Evolutionary conservation across 2,113 vertebrate species (phyloP).

Genomic region (Oreochromis spilurus): DNA sequence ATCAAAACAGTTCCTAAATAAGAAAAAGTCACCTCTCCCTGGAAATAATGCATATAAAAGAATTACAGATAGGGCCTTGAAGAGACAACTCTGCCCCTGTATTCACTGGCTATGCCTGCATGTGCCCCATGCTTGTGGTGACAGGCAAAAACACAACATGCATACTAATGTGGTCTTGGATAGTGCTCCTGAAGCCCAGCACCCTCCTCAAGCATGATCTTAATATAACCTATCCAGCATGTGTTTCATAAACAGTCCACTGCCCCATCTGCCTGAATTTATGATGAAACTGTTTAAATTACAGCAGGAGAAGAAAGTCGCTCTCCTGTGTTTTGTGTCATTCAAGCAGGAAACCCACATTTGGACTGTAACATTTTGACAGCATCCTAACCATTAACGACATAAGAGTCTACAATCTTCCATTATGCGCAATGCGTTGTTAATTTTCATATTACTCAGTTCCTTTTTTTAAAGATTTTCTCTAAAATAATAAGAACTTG

Average conservation of each 20-base stretch:
- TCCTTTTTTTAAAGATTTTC: background rate
- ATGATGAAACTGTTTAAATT: background rate
- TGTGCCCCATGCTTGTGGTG: background rate
- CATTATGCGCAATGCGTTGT: background rate
- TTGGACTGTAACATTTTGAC: background rate
- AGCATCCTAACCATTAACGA: background rate
- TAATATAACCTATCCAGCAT: constrained; percentile 31
- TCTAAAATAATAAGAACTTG: background rate
- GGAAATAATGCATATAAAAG: background rate
- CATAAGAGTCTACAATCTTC: background rate
- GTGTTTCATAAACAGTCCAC: constrained; percentile 10
- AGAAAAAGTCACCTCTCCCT: background rate
- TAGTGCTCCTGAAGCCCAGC: constrained; percentile 5
- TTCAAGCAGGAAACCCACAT: background rate
- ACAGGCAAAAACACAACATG: constrained; percentile 38
- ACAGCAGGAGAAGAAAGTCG: background rate
- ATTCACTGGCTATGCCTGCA: background rate
- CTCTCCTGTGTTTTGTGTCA: background rate
- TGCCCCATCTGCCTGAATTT: background rate
- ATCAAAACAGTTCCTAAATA: background rate
- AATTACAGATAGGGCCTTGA: background rate
- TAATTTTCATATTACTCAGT: background rate
- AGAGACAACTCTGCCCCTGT: constrained; percentile 6
- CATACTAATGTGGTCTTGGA: constrained; percentile 44
- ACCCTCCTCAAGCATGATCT: constrained; percentile 29